Conservation (phyloP, 1,140 invertebrate genomes). For the Calliopsis andreniformis region DNA sequence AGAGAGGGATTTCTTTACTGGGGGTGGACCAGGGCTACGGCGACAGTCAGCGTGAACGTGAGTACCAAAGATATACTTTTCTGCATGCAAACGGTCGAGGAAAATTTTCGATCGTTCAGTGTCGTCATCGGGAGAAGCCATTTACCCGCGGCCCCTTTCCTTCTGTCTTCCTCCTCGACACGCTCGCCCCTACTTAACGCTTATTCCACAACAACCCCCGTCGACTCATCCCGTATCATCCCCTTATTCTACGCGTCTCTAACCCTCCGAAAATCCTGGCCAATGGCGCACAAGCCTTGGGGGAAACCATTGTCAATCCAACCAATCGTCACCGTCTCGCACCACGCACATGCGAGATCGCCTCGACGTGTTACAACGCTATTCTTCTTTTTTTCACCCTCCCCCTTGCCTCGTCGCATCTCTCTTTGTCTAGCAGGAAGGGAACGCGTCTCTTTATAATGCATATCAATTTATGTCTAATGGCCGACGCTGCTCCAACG, state of each 20-base stretch:
- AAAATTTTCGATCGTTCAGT: conserved; percentile 28
- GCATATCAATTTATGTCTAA: conserved; percentile 73
- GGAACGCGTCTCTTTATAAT: conserved; percentile 64
- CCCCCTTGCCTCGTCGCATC: conserved; percentile 21
- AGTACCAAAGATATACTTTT: conserved; percentile 12
- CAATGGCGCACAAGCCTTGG: conserved; percentile 67
- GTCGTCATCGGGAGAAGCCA: conserved; percentile 48
- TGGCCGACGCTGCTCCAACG: conserved; percentile 55
- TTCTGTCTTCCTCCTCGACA: conserved; percentile 36
- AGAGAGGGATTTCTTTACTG: no score
- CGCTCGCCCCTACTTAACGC: conserved; percentile 76
- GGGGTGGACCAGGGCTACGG: no score
- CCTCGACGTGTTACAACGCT: conserved; percentile 59
- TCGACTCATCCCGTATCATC: conserved; percentile 76
- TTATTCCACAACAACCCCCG: conserved; percentile 75
- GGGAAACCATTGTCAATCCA: conserved; percentile 75
- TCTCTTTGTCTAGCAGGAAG: conserved; percentile 26
- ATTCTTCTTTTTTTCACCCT: conserved; percentile 45
- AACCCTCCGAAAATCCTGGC: conserved; percentile 72
- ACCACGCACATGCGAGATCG: conserved; percentile 61
- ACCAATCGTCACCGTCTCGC: conserved; percentile 69
- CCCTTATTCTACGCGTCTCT: conserved; percentile 69
- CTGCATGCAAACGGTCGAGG: neutral
- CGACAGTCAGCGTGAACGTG: no score
- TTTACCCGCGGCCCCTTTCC: conserved; percentile 52